Percentiles rank a stretch among this genome's conserved stretches.
Conservation (phyloP, 2,888 invertebrate genomes). For the Campoplex capitator region DNA sequence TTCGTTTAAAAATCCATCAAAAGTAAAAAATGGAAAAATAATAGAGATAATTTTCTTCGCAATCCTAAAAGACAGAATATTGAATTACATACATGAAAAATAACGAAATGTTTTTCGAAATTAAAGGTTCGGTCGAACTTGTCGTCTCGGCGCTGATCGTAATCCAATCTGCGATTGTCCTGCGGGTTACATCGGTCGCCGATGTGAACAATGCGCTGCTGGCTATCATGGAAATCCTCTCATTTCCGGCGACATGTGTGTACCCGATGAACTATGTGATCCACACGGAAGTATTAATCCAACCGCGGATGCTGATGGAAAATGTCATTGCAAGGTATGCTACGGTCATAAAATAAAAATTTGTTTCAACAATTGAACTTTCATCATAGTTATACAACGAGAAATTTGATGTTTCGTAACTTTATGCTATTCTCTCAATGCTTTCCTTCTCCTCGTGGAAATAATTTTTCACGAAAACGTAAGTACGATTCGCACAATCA, state of each 20-base stretch:
- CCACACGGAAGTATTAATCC: constrained; percentile 88
- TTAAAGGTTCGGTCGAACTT: constrained; percentile 91
- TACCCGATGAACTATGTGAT: constrained; percentile 88
- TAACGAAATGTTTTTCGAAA: constrained; percentile 59
- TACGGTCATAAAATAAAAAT: constrained; percentile 44
- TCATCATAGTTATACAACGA: constrained; percentile 1
- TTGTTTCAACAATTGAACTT: constrained; percentile 15
- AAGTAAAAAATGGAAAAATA: not conserved
- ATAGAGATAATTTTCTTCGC: not conserved
- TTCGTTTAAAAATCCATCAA: not conserved
- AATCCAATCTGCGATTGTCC: constrained; percentile 92
- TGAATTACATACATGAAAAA: not conserved
- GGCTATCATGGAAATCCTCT: constrained; percentile 94
- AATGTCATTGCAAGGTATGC: constrained; percentile 90
- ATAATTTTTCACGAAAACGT: constrained; percentile 55
- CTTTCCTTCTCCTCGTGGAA: constrained; percentile 58
- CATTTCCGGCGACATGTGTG: constrained; percentile 91
- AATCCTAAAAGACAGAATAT: not conserved
- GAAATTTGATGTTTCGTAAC: constrained; percentile 51
- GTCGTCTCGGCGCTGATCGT: constrained; percentile 90
- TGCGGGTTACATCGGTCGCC: constrained; percentile 90
- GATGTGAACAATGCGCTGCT: constrained; percentile 91
- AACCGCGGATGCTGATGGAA: constrained; percentile 86
- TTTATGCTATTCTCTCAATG: constrained; percentile 54
- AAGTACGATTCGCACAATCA: constrained; percentile 33